Conservation (phyloP, 1,140 invertebrate species). For the Colletes latitarsis region DNA sequence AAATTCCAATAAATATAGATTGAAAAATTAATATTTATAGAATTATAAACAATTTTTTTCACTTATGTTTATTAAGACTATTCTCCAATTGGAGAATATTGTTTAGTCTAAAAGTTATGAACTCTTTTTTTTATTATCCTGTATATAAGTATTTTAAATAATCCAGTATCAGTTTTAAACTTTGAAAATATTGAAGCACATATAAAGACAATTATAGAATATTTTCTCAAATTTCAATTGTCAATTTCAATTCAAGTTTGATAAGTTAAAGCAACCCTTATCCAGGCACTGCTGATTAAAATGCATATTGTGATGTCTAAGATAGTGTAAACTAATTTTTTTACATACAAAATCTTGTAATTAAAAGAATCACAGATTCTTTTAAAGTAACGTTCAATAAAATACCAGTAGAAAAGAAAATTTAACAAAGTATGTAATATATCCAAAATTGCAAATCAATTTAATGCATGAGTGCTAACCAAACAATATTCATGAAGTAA, state of each 20-base stretch:
- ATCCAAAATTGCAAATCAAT: conserved; percentile 12
- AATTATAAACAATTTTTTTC: too few species aligned
- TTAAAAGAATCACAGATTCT: too few species aligned
- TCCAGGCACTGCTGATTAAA: conserved; percentile 55
- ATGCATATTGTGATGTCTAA: conserved; percentile 28
- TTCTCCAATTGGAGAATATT: too few species aligned
- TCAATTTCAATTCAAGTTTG: conserved; percentile 3
- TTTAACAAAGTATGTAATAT: conserved; percentile 29
- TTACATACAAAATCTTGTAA: not conserved
- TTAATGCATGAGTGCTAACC: conserved; percentile 56
- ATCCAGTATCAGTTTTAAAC: conserved; percentile 4
- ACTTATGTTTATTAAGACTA: too few species aligned
- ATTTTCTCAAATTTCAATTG: not conserved
- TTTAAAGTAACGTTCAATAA: not conserved
- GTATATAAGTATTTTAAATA: not conserved
- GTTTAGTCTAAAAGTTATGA: too few species aligned
- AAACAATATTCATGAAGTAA: conserved; percentile 48
- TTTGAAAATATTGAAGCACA: not conserved
- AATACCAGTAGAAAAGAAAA: conserved; percentile 9
- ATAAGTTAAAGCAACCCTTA: conserved; percentile 65
- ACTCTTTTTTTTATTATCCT: too few species aligned
- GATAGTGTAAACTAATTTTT: not conserved
- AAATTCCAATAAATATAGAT: not conserved
- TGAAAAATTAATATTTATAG: too few species aligned
- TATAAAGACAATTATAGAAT: not conserved